These are phyloP conservation scores for Speoplatyrhinus poulsoni DNA, from an alignment of 2,113 vertebrate genomes.

Conservation along the genomic window DNA sequence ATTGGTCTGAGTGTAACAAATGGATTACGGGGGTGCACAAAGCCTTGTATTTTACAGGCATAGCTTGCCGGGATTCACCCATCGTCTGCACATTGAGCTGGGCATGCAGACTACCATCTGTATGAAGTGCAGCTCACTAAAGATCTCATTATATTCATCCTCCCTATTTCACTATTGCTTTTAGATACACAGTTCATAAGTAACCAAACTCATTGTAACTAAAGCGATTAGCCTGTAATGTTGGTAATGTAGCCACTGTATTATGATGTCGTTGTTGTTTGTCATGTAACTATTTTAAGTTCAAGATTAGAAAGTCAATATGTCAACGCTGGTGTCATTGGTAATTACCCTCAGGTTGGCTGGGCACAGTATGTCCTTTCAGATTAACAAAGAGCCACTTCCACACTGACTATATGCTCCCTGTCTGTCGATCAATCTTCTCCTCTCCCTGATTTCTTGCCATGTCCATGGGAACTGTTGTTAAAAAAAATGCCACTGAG, in stretches of 20 bases:
- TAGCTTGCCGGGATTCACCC: conserved; percentile 63
- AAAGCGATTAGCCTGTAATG: too few species aligned
- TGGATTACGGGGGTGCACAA: conserved; percentile 83
- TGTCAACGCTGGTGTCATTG: conserved; percentile 61
- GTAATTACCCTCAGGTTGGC: conserved; percentile 49
- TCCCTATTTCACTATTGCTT: conserved; percentile 36
- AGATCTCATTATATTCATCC: conserved; percentile 76
- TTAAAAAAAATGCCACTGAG: conserved; percentile 67
- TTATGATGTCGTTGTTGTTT: background rate
- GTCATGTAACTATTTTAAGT: conserved; percentile 7
- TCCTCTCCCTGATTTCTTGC: conserved; percentile 62
- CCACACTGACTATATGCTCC: conserved; percentile 72
- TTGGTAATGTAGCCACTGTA: background rate
- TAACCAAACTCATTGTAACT: too few species aligned
- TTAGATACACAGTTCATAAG: too few species aligned
- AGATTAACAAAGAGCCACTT: conserved; percentile 72
- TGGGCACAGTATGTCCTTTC: conserved; percentile 60
- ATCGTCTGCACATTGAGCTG: conserved; percentile 79
- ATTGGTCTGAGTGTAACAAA: conserved; percentile 89
- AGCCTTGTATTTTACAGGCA: conserved; percentile 74
- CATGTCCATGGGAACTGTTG: conserved; percentile 69
- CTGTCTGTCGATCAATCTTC: conserved; percentile 68
- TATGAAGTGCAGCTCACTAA: conserved; percentile 82
- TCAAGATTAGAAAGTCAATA: conserved; percentile 52
- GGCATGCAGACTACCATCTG: conserved; percentile 80